Percentiles rank a stretch among this genome's conserved stretches.
Conservation (phyloP, 2,113 vertebrate species). For the Megaleporinus macrocephalus region DNA sequence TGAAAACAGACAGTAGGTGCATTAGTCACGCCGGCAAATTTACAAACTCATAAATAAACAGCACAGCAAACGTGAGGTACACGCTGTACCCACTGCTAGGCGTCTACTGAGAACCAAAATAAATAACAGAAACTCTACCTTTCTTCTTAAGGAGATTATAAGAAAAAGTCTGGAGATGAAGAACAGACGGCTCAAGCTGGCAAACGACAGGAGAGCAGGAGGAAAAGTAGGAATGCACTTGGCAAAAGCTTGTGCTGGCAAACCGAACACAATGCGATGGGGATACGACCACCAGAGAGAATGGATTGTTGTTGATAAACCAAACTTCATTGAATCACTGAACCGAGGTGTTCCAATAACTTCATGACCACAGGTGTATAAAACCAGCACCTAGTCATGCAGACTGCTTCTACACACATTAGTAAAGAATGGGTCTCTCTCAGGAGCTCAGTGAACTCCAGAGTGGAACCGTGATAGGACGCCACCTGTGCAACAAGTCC, state of each 20-base stretch:
- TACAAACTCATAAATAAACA: slow-evolving; percentile 41
- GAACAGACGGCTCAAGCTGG: not conserved
- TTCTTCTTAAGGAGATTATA: not conserved
- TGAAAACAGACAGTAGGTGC: slow-evolving; percentile 21
- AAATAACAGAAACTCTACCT: not conserved
- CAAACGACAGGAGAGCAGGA: not conserved
- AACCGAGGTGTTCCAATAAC: too few species aligned
- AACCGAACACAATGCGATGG: not conserved
- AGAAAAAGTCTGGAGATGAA: not conserved
- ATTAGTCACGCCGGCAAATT: slow-evolving; percentile 19
- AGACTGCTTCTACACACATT: too few species aligned
- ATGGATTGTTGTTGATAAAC: too few species aligned
- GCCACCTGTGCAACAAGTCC: too few species aligned
- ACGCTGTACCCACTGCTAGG: not conserved
- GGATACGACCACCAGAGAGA: not conserved
- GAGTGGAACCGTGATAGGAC: too few species aligned
- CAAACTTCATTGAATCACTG: too few species aligned
- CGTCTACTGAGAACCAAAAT: not conserved
- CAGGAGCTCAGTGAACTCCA: too few species aligned
- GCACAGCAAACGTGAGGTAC: not conserved
- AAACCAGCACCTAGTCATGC: too few species aligned
- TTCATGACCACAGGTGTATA: too few species aligned
- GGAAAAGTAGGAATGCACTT: too few species aligned
- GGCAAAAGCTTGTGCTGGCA: not conserved
- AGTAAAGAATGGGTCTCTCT: too few species aligned